Percentiles rank a stretch among this genome's conserved stretches.
phyloP scores from a whole-genome alignment of 2,113 vertebrate genomes.

The Syngnathoides biaculeatus region DNA sequence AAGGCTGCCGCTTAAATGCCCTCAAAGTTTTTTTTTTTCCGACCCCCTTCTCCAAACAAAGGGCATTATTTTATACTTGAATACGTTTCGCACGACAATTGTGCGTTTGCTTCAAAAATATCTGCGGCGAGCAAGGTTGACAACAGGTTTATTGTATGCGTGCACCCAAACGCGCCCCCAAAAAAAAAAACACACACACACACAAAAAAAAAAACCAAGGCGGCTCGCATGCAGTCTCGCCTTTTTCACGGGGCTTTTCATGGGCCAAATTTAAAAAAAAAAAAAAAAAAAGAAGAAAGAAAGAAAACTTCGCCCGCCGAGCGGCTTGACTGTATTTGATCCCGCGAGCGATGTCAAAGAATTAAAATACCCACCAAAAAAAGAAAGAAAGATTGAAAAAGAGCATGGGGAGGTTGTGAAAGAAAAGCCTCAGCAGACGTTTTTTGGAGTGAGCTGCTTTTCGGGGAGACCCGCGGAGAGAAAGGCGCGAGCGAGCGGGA shows the following conservation, averaged over 20 bases:
- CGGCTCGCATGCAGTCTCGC: constrained; percentile 16
- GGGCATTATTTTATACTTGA: constrained; percentile 99
- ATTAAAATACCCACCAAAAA: constrained; percentile 31
- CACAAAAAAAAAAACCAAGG: no score
- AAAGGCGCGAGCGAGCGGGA: constrained; percentile 65
- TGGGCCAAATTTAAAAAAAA: constrained; percentile 31
- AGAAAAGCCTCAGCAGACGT: constrained; percentile 69
- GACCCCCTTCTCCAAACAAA: constrained; percentile 84
- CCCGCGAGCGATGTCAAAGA: constrained; percentile 62
- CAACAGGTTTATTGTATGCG: constrained; percentile 84
- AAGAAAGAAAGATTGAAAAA: constrained; percentile 32
- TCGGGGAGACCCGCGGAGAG: constrained; percentile 63
- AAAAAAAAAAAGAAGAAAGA: background rate
- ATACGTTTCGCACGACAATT: constrained; percentile 99
- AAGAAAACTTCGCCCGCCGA: constrained; percentile 51
- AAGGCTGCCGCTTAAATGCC: constrained; percentile 87
- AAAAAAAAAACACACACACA: no score
- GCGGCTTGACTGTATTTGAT: constrained; percentile 67
- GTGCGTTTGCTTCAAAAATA: constrained; percentile 99
- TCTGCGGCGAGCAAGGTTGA: constrained; percentile 96
- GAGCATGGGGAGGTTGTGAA: constrained; percentile 54
- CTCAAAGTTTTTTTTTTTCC: constrained; percentile 82
- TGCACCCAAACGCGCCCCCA: constrained; percentile 73
- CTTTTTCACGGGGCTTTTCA: constrained; percentile 68
- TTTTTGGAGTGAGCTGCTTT: constrained; percentile 53